Percentiles rank a stretch among this genome's conserved stretches.
phyloP scores from a whole-genome alignment of 2,113 vertebrate species.

The Connochaetes taurinus region DNA sequence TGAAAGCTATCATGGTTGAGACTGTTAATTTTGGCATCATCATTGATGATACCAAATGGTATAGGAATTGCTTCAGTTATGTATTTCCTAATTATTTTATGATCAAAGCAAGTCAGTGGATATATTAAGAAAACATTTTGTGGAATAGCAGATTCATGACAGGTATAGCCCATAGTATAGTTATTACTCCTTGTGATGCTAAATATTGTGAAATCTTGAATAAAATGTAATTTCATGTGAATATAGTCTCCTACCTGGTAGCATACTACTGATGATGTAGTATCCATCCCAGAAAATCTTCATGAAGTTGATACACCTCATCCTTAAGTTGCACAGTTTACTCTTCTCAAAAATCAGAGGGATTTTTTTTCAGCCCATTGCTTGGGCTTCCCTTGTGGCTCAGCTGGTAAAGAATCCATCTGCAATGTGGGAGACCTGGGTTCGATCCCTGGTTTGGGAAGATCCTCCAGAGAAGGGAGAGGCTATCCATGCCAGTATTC shows the following conservation, averaged over 20 bases:
- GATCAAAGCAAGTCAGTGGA: not conserved
- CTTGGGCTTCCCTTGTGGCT: not conserved
- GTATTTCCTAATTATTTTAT: not conserved
- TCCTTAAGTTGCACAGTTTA: not conserved
- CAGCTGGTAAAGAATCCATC: not conserved
- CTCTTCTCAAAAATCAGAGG: not conserved
- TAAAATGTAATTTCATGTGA: not conserved
- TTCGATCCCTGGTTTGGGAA: not conserved
- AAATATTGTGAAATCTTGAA: not conserved
- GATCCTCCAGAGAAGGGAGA: not conserved
- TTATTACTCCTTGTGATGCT: not conserved
- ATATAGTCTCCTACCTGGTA: not conserved
- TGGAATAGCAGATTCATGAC: not conserved
- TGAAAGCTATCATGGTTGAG: not conserved
- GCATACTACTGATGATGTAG: rapidly evolving
- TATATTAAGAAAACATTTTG: not conserved
- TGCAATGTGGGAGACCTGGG: not conserved
- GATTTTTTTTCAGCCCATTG: not conserved
- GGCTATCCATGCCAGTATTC: not conserved
- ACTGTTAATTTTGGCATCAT: not conserved
- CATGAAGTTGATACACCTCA: not conserved
- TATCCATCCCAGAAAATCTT: not conserved
- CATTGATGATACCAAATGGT: not conserved
- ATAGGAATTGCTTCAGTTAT: not conserved
- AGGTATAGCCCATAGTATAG: not conserved